A percentile compares a stretch with the other conserved stretches of the same genome.
phyloP scores from a whole-genome alignment of 2,113 vertebrate genomes.

The Sisor rabdophorus region DNA sequence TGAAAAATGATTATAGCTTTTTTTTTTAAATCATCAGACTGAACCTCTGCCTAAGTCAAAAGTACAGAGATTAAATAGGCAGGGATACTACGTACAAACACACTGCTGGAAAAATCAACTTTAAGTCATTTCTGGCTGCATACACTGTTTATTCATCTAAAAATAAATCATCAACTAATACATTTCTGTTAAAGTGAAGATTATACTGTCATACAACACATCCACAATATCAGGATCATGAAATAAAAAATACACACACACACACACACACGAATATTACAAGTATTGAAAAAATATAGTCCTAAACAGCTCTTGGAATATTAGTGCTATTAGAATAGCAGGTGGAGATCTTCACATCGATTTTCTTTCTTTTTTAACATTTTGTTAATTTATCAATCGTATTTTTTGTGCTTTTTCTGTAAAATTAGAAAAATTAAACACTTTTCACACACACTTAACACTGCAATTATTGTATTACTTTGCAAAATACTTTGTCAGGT shows the following conservation, averaged over 20 bases:
- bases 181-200: not conserved
- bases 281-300: not conserved
- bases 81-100: constrained; percentile 43
- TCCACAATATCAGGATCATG: not conserved
- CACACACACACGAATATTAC: not conserved
- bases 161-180: not conserved
- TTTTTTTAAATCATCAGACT: constrained; percentile 66
- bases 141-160: not conserved
- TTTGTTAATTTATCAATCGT: not conserved
- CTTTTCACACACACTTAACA: too few species aligned
- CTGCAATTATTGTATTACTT: too few species aligned
- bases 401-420: not conserved
- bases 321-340: not conserved
- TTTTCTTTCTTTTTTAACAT: too few species aligned
- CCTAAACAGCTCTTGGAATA: too few species aligned
- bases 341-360: not conserved
- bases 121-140: not conserved
- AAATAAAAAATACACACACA: not conserved
- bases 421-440: too few species aligned
- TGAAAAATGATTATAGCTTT: constrained; percentile 71
- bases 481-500: too few species aligned
- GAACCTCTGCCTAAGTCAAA: constrained; percentile 64
- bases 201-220: not conserved
- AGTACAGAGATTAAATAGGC: constrained; percentile 48
- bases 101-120: constrained; percentile 35